Evolutionary conservation across 2,888 invertebrate genomes (phyloP), one percentile per base, ranked within the genome.

Genomic region (Dryocosmus kuriphilus): DNA sequence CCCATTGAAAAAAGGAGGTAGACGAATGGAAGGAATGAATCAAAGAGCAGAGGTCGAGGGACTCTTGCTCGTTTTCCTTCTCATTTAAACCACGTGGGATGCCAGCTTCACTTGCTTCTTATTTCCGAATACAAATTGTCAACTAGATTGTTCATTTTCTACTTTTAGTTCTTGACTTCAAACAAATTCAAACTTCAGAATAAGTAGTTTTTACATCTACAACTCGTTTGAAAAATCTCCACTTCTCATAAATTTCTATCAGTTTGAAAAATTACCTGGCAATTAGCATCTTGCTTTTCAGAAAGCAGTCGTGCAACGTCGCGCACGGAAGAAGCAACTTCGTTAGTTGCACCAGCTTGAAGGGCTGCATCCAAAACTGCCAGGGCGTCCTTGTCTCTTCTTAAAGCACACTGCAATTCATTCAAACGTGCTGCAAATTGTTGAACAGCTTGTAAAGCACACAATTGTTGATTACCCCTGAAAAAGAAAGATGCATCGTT

Each of bases 361-460:
- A 93, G 86, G 82, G 93, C 93, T 86, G 91, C 87, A 88, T 94
- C 93, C 83, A 94, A 88, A 82, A 93, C 92, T 55, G 92, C 92
- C 77, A 94, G 91, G 14, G 94, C 94, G 85, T 93, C 93, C 85
- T 94, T 93, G 90, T 97, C 97, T 83, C 96, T 95, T 41, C 95
- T 94, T 74, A 97, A 91, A 38, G 96, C 96, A 74, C 94, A 94
- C 87, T 96, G 95, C 81, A 97, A 94, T 89, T 96, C 96, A 22
- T 95, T 94, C 77, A 97, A 92, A 14, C 96, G 95, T 79, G 93
- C 93, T 89, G 96, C 96, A 92, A 97, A 94, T 89, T 96, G 95
- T 77, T 96, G 93, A 16, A 96, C 94, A 84, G 94, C 94, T 88
- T 95, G 96, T 78, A 97, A 92, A 82, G 94, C 94, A 84, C 95